Percentiles rank a stretch among this genome's conserved stretches.
Conservation (phyloP, 2,113 vertebrate genomes). For the Nycticryphes semicollaris region DNA sequence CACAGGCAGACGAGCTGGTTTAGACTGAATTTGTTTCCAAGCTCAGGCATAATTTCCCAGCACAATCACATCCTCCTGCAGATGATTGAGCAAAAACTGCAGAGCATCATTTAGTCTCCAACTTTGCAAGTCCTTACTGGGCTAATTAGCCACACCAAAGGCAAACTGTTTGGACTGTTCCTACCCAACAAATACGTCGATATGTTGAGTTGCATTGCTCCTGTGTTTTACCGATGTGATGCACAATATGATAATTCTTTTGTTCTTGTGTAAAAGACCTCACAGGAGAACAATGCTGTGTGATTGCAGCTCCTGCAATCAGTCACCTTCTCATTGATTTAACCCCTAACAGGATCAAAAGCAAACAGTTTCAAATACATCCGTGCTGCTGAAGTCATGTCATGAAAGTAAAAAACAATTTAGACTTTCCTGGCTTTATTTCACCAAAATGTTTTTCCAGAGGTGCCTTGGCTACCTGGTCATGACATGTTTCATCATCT, state of each 20-base stretch:
- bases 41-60: not conserved
- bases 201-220: not conserved
- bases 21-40: not conserved
- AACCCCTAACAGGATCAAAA: not conserved
- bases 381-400: not conserved
- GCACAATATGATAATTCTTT: not conserved
- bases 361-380: accelerated
- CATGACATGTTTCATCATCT: accelerated
- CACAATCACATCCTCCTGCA: not conserved
- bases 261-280: not conserved
- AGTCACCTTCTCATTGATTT: not conserved
- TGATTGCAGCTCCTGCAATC: not conserved
- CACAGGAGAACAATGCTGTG: not conserved
- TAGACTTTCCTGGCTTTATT: not conserved
- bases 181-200: not conserved
- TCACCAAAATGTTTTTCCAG: not conserved
- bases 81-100: not conserved
- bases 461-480: not conserved
- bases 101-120: not conserved
- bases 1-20: not conserved
- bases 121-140: not conserved
- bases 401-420: not conserved
- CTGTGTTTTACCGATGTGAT: not conserved
- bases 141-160: not conserved
- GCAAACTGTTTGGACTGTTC: not conserved